These are phyloP conservation scores for Oeneis ivallda DNA, from an alignment of 2,888 invertebrate species.

Conservation along the genomic window DNA sequence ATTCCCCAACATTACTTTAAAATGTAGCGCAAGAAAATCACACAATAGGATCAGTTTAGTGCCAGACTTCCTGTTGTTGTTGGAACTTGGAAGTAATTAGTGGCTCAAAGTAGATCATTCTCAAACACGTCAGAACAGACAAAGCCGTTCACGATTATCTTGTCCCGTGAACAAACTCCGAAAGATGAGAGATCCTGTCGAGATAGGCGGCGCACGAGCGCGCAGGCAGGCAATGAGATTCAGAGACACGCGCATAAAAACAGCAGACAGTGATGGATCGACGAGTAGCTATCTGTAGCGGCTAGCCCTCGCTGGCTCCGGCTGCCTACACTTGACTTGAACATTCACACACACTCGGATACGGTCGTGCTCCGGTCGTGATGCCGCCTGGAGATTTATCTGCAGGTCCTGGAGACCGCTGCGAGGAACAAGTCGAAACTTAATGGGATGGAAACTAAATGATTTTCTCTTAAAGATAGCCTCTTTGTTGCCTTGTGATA, in stretches of 20 bases:
- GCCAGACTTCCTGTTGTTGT: background rate
- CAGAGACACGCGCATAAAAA: background rate
- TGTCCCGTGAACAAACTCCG: background rate
- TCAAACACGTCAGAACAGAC: background rate
- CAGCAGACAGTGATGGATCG: constrained; percentile 1
- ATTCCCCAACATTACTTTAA: no score
- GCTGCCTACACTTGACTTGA: background rate
- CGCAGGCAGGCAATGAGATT: background rate
- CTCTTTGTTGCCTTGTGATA: no score
- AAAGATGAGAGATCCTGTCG: constrained; percentile 4
- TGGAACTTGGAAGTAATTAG: background rate
- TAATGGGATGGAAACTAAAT: no score
- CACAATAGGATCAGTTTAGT: no score
- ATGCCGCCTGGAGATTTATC: no score
- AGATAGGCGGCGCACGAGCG: background rate
- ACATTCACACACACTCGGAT: no score
- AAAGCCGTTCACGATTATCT: background rate
- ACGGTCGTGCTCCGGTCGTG: no score
- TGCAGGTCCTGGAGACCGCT: no score
- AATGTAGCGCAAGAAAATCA: no score
- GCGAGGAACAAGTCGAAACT: no score
- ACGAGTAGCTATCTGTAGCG: background rate
- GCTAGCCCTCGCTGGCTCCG: background rate
- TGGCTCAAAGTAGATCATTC: background rate
- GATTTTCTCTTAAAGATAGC: no score